phyloP scores from a whole-genome alignment of 2,797 vertebrate genomes.

The Dermochelys coriacea region DNA sequence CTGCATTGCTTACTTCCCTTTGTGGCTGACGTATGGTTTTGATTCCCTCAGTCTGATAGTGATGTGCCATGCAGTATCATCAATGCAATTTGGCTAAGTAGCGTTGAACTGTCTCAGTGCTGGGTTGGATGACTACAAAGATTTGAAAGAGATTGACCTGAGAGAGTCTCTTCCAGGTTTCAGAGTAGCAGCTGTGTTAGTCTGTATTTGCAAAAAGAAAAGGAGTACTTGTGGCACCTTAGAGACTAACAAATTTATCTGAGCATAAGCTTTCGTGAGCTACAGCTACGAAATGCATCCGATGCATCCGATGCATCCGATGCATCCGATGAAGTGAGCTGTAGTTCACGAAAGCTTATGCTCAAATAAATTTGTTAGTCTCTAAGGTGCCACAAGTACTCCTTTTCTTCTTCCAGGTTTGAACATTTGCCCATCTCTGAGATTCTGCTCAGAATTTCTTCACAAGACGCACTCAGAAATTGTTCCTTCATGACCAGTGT shows the following conservation, averaged over 20 bases:
- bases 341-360: too few species aligned
- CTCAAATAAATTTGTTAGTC: too few species aligned
- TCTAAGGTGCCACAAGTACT: too few species aligned
- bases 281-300: too few species aligned
- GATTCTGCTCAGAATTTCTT: not conserved
- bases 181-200: too few species aligned
- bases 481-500: not conserved
- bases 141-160: not conserved
- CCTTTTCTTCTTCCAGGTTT: not conserved
- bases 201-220: too few species aligned
- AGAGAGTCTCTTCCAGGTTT: not conserved
- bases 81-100: not conserved
- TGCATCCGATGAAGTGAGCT: too few species aligned
- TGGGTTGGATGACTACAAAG: not conserved
- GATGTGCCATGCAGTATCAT: not conserved
- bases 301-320: too few species aligned
- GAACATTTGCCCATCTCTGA: fast-evolving
- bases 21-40: not conserved
- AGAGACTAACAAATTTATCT: too few species aligned
- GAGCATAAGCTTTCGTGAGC: too few species aligned
- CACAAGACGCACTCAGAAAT: not conserved
- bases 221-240: too few species aligned
- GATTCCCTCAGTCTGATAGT: not conserved
- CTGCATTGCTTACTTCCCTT: not conserved
- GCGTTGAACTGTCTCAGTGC: not conserved